Conservation (phyloP, 2,888 invertebrate species). For the Mythimna lalbum region DNA sequence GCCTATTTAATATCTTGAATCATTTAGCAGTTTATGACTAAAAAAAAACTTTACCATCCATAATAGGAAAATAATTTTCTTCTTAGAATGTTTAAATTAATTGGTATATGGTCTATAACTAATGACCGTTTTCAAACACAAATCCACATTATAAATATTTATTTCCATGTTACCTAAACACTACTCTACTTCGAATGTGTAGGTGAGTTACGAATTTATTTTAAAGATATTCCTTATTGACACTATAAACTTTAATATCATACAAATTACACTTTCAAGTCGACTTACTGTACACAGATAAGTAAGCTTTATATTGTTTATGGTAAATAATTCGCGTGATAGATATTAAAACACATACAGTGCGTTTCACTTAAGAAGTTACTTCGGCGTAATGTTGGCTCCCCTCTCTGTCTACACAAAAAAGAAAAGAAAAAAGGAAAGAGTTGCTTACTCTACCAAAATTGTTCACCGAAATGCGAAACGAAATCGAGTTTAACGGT, state of each 20-base stretch:
- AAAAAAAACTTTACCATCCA: no score
- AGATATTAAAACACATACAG: slow-evolving; percentile 3
- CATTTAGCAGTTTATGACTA: background rate
- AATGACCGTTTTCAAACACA: slow-evolving; percentile 52
- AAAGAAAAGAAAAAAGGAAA: no score
- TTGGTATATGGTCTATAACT: background rate
- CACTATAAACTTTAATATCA: slow-evolving; percentile 52
- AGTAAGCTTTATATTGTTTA: slow-evolving; percentile 44
- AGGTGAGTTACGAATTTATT: slow-evolving; percentile 58
- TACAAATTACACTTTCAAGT: slow-evolving; percentile 56
- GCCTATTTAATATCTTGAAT: background rate
- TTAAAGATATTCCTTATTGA: slow-evolving; percentile 57
- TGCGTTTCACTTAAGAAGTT: no score
- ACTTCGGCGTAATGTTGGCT: no score
- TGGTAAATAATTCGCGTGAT: slow-evolving; percentile 23
- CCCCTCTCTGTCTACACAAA: no score
- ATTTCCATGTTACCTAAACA: slow-evolving; percentile 65
- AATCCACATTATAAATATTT: slow-evolving; percentile 66
- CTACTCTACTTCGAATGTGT: slow-evolving; percentile 64
- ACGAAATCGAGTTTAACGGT: no score
- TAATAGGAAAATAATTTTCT: no score
- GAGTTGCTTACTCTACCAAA: no score
- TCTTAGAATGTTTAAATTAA: background rate
- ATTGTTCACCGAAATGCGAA: no score
- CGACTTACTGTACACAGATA: slow-evolving; percentile 51